These are phyloP conservation scores for Nothoprocta perdicaria DNA, from an alignment of 2,113 vertebrate species.

Conservation along the genomic window DNA sequence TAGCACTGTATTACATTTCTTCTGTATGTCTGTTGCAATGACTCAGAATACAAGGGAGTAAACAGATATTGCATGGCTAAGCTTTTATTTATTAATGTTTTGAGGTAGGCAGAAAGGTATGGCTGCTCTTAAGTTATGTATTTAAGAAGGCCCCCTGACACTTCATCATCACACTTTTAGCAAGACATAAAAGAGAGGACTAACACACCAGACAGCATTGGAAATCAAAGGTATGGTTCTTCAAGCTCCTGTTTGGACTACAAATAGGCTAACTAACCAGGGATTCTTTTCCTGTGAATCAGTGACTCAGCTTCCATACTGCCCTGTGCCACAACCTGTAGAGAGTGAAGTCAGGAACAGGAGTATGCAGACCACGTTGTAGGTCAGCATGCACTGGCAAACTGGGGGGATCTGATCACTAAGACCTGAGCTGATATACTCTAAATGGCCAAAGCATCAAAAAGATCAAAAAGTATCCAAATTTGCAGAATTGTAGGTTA, in stretches of 20 bases:
- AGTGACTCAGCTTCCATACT: background rate
- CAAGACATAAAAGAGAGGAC: background rate
- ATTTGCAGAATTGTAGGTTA: background rate
- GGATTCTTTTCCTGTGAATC: rapidly evolving
- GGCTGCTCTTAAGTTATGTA: background rate
- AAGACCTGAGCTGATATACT: background rate
- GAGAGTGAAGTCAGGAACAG: background rate
- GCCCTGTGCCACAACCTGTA: background rate
- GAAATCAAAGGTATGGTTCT: background rate
- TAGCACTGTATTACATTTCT: background rate
- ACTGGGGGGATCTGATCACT: background rate
- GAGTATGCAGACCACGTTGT: background rate
- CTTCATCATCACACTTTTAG: background rate
- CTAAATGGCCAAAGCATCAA: rapidly evolving
- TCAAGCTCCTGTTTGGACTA: background rate
- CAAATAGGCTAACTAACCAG: background rate
- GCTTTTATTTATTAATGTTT: constrained; percentile 13
- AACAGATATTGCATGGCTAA: background rate
- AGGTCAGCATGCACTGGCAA: background rate
- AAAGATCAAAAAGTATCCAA: background rate
- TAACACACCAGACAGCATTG: background rate
- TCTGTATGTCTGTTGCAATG: background rate
- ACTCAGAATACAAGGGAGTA: background rate
- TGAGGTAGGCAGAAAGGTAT: background rate
- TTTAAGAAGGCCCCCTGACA: background rate